Conservation (phyloP, 2,888 invertebrate genomes). For the Tribolium freemani region DNA sequence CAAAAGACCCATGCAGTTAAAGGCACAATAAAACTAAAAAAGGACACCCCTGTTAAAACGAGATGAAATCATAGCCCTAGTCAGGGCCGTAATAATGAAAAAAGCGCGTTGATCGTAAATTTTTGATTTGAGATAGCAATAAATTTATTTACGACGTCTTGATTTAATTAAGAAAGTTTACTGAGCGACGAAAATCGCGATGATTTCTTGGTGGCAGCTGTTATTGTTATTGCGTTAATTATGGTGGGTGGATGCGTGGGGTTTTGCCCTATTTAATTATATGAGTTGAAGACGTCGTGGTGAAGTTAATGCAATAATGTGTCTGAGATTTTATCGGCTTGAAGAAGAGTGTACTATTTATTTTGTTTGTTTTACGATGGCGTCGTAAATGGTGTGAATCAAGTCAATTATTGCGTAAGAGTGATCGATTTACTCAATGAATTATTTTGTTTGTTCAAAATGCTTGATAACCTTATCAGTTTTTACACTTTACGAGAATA, state of each 20-base stretch:
- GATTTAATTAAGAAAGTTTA: slow-evolving; percentile 28
- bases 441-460: not conserved
- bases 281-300: not conserved
- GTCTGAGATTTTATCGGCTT: slow-evolving; percentile 1
- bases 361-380: slow-evolving; percentile 3
- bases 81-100: slow-evolving; percentile 15
- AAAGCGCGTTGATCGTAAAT: not conserved
- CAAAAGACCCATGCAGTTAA: slow-evolving; percentile 15
- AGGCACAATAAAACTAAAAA: slow-evolving; percentile 12
- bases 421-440: slow-evolving; percentile 1
- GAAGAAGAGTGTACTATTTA: not conserved
- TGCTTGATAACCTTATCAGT: not conserved
- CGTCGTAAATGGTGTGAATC: slow-evolving; percentile 1
- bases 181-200: not conserved
- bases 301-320: not conserved
- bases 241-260: slow-evolving; percentile 15
- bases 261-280: not conserved
- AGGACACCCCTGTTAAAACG: slow-evolving; percentile 5
- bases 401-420: slow-evolving; percentile 13
- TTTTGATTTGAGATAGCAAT: slow-evolving; percentile 3
- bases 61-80: not conserved
- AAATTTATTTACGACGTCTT: slow-evolving; percentile 12
- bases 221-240: slow-evolving; percentile 22
- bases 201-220: slow-evolving; percentile 1
- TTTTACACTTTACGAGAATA: not conserved